Evolutionary conservation across 2,797 vertebrate genomes (phyloP).

Genomic region (Naso thynnoides): DNA sequence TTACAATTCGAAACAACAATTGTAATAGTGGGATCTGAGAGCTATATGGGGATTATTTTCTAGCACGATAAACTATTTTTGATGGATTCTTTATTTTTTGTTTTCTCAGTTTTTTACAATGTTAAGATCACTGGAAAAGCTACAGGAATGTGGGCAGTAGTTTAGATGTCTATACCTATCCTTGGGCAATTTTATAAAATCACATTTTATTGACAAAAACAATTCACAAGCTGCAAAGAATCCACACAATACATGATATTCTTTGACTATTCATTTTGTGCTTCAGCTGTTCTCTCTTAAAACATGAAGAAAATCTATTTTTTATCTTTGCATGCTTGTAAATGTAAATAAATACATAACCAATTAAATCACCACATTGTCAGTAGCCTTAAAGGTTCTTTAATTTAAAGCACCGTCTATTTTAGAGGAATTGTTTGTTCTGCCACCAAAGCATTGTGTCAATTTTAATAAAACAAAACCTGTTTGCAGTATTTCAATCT

Average conservation of each 20-base stretch:
- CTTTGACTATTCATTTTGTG: not conserved
- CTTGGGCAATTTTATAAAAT: not conserved
- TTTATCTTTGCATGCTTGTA: not conserved
- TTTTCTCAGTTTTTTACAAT: not conserved
- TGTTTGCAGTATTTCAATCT: not conserved
- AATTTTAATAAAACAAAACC: not conserved
- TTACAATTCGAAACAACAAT: too few relatives aligned
- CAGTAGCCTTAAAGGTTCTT: not conserved
- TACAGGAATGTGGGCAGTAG: not conserved
- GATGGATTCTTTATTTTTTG: not conserved
- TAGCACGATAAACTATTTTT: not conserved
- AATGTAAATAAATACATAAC: slow-evolving; percentile 26
- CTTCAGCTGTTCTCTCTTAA: not conserved
- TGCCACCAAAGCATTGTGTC: too few relatives aligned
- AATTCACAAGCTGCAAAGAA: too few relatives aligned
- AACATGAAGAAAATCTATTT: not conserved
- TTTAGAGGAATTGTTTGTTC: not conserved
- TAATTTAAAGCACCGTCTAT: not conserved
- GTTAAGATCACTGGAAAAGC: not conserved
- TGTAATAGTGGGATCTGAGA: not conserved
- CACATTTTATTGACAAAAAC: not conserved
- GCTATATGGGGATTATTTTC: not conserved
- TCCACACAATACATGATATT: not conserved
- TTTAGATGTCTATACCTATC: not conserved
- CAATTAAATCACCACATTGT: not conserved